A percentile compares a stretch with the other conserved stretches of the same genome.
Conservation (phyloP, 2,797 vertebrate genomes). For the Sciurus vulgaris region DNA sequence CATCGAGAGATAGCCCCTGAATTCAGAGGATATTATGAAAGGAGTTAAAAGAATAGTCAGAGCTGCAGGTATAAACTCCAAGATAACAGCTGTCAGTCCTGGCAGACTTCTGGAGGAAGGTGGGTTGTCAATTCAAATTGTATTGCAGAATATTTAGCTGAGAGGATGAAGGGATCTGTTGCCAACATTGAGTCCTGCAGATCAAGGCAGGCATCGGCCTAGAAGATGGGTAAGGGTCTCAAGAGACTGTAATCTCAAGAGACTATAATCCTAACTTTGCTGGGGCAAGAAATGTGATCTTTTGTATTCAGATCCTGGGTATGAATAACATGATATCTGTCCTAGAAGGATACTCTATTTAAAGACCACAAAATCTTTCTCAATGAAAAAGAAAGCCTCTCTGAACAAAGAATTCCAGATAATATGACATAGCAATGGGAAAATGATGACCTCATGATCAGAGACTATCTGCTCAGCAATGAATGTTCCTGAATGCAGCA, state of each 20-base stretch:
- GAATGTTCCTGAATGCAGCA: not conserved
- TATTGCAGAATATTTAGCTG: not conserved
- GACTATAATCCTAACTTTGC: not conserved
- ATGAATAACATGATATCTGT: not conserved
- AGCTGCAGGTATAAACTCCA: not conserved
- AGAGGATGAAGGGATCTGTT: not conserved
- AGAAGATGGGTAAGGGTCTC: not conserved
- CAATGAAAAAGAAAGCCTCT: conserved; percentile 31
- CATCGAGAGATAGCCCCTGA: not conserved
- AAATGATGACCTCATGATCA: not conserved
- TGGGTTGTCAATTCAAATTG: not conserved
- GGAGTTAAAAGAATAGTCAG: not conserved
- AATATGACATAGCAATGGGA: not conserved
- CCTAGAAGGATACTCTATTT: not conserved
- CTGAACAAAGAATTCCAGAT: conserved; percentile 24
- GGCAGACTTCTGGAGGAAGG: not conserved
- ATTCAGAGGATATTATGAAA: not conserved
- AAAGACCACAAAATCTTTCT: not conserved
- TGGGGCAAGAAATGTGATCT: not conserved
- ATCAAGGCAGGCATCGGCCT: not conserved
- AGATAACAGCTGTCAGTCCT: not conserved
- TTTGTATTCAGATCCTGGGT: not conserved
- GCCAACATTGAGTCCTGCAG: not conserved
- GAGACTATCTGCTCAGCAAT: not conserved
- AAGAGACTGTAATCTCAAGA: not conserved